Percentiles rank a stretch among this genome's conserved stretches.
Evolutionary conservation across 2,113 vertebrate species (phyloP).

Genomic region (Nothobranchius kuhntae): DNA sequence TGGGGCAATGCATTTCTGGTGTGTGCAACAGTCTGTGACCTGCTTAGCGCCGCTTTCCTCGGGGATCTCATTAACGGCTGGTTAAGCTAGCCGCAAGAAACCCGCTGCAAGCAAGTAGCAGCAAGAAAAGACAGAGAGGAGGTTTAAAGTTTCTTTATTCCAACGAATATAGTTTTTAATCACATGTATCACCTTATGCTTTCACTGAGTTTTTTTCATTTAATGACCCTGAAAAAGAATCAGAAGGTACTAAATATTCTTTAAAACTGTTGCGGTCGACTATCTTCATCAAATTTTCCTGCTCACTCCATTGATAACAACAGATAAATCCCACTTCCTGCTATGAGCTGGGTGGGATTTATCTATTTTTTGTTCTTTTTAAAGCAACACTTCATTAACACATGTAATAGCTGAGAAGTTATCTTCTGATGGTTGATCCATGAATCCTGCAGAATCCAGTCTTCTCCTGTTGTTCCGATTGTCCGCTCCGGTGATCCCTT

Average conservation of each 20-base stretch:
- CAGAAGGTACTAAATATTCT: too few species aligned
- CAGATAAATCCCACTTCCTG: too few species aligned
- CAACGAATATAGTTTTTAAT: neutral
- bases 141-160: neutral
- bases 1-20: slow-evolving; percentile 22
- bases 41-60: slow-evolving; percentile 35
- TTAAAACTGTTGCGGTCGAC: too few species aligned
- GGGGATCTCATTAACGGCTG: slow-evolving; percentile 68
- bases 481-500: slow-evolving; percentile 31
- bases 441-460: neutral
- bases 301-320: neutral
- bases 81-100: slow-evolving; percentile 15
- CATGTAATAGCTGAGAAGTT: slow-evolving; percentile 33
- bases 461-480: slow-evolving; percentile 29
- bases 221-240: too few species aligned
- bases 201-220: too few species aligned
- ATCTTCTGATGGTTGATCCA: slow-evolving; percentile 20
- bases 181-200: too few species aligned
- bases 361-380: slow-evolving; percentile 42
- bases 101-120: slow-evolving; percentile 52
- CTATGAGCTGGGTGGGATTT: too few species aligned
- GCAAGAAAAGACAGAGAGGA: slow-evolving; percentile 1
- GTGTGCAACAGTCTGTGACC: slow-evolving; percentile 35
- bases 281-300: slow-evolving; percentile 5
- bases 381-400: slow-evolving; percentile 51